phyloP scores from a whole-genome alignment of 1,140 invertebrate genomes.

The Hylaeus volcanicus region DNA sequence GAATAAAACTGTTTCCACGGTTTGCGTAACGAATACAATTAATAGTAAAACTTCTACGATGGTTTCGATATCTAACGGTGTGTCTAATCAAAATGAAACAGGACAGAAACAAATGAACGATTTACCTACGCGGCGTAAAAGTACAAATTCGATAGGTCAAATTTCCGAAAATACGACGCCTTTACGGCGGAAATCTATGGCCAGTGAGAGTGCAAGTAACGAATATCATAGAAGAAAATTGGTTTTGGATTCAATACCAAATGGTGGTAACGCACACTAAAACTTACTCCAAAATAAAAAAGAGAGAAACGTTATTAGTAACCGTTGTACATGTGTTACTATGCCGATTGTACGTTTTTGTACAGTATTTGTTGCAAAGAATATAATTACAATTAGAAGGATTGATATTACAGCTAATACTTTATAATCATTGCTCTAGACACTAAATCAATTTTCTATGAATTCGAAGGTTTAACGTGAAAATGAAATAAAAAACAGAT shows the following conservation, averaged over 20 bases:
- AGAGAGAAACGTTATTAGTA: slow-evolving; percentile 42
- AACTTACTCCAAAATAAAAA: slow-evolving; percentile 55
- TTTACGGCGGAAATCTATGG: slow-evolving; percentile 68
- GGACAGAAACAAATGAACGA: slow-evolving; percentile 54
- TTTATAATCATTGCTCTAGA: slow-evolving; percentile 58
- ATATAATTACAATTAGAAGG: slow-evolving; percentile 65
- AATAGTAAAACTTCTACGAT: slow-evolving; percentile 34
- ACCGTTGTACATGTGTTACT: slow-evolving; percentile 47
- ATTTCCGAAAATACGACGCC: slow-evolving; percentile 46
- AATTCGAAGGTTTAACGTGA: slow-evolving; percentile 48
- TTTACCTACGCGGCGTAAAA: slow-evolving; percentile 70
- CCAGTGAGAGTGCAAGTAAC: slow-evolving; percentile 59
- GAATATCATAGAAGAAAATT: slow-evolving; percentile 74
- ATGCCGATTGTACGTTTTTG: slow-evolving; percentile 67
- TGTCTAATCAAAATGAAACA: slow-evolving; percentile 49
- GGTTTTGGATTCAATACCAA: slow-evolving; percentile 68
- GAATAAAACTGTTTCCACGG: slow-evolving; percentile 54
- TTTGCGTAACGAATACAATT: slow-evolving; percentile 38
- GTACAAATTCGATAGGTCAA: slow-evolving; percentile 69
- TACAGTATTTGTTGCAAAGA: slow-evolving; percentile 77
- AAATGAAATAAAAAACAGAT: slow-evolving; percentile 4
- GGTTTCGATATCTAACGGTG: slow-evolving; percentile 25
- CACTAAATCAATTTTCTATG: slow-evolving; percentile 50
- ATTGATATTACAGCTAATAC: slow-evolving; percentile 53
- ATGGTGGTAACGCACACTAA: slow-evolving; percentile 56